Base-by-base conservation (phyloP, 2,797 vertebrate genomes). In the Falco peregrinus region DNA sequence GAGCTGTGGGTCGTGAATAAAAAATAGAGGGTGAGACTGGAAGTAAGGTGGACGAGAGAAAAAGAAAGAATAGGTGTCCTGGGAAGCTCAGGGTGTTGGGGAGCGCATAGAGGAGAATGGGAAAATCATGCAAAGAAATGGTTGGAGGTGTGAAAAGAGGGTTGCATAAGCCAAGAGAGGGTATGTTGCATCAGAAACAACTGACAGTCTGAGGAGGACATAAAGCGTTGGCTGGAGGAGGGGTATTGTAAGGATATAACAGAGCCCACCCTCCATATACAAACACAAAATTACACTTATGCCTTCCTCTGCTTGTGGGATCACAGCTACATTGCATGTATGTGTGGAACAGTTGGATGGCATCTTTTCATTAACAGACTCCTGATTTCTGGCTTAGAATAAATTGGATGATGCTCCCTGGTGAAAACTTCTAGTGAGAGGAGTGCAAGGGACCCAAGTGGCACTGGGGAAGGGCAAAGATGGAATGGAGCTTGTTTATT, bases 361-460 rank as follows among this genome's bases (percentile, higher is more conserved):
- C 22, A 11, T 56, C 33, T 61, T 45, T 33, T 50, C 47, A 13
- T 37, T 28, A 10, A 5, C 47, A 28, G 21, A 22, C 31, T 13
- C n/a, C 76, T 63, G 28, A 8, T 41, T 57, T 39, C 25, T 50
- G 74, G 4, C 71, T 37, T 37, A 73, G 31, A 41, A n/a, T 45
- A 26, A 28, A 5, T 22, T 47, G 11, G 2, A 31, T 0, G 5
- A 10, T 24, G 18, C 16, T 86, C 9, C 35, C 8, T 51, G n/a
- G 11, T 18, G 76, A 33, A 29, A 75, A 2, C 16, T 75, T 16
- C 37, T 20, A 6, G 15, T 11, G 43, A 65, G 43, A 41, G 48
- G 15, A 33, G 29, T 3, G 29, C 8, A 29, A 12, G 20, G 20
- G 2, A 35, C 80, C 39, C 1, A 4, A 18, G 53, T 0, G 5